Conservation (phyloP, 2,797 vertebrate species). For the Florisuga fusca region DNA sequence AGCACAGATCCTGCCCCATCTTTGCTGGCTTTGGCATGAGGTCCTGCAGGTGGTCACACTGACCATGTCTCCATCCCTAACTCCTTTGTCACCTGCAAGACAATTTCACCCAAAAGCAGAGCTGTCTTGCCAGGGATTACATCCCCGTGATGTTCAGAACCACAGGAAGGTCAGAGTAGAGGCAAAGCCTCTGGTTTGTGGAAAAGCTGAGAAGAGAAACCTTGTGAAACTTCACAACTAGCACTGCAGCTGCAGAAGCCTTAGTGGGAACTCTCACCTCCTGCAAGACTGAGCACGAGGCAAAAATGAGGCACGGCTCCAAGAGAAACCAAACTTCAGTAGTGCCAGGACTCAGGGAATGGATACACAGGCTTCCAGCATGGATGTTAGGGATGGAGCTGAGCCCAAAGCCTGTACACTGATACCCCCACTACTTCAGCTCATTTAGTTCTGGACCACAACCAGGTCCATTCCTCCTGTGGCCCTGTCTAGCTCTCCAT, state of each 20-base stretch:
- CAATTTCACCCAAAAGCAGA: background rate
- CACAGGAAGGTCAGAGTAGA: background rate
- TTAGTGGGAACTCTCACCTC: background rate
- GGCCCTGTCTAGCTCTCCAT: slow-evolving; percentile 13
- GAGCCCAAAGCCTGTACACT: background rate
- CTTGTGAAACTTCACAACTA: accelerated
- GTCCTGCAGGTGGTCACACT: background rate
- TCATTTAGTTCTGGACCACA: background rate
- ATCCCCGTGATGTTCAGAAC: accelerated
- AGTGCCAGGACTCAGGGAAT: background rate
- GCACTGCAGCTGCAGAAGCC: background rate
- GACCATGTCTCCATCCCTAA: background rate
- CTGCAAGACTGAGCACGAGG: accelerated
- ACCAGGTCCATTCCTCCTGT: background rate
- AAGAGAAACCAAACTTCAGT: background rate
- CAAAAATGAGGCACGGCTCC: background rate
- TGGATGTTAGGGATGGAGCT: background rate
- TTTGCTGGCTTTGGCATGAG: background rate
- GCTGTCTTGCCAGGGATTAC: background rate
- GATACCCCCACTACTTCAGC: background rate
- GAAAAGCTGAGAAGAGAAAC: background rate
- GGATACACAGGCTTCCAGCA: background rate
- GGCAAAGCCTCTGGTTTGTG: background rate
- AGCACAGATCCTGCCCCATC: background rate
- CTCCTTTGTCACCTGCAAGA: background rate